Evolutionary conservation across 2,797 vertebrate genomes (phyloP).

Genomic region (Jordanella pulchra): DNA sequence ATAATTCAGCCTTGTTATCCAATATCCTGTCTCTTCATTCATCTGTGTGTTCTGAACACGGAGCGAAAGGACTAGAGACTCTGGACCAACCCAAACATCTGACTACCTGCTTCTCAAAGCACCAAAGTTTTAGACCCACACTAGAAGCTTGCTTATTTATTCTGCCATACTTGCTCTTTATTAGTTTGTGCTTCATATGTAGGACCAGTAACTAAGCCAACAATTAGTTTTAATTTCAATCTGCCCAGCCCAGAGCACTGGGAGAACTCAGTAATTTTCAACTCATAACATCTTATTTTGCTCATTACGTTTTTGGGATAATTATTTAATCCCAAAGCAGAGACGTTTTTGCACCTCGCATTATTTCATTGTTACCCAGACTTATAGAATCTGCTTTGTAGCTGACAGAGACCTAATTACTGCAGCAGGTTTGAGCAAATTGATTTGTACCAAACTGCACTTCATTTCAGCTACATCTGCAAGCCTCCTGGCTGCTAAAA

Average conservation of each 20-base stretch:
- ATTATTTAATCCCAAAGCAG: constrained; percentile 17
- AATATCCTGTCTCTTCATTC: constrained; percentile 74
- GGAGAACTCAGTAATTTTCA: neutral
- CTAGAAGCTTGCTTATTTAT: constrained; percentile 23
- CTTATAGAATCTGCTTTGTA: constrained; percentile 11
- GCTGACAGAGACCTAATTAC: constrained; percentile 24
- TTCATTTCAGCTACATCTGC: constrained; percentile 26
- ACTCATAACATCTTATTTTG: constrained; percentile 3
- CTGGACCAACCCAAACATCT: constrained; percentile 35
- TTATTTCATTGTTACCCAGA: constrained; percentile 18
- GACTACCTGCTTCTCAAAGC: constrained; percentile 32
- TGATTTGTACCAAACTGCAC: constrained; percentile 30
- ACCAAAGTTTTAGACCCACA: constrained; percentile 43
- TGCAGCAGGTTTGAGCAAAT: constrained; percentile 17
- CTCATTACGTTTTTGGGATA: neutral
- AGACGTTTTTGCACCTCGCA: constrained; percentile 13
- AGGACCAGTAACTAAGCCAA: neutral
- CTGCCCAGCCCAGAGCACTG: constrained; percentile 12
- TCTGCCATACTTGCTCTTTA: constrained; percentile 11
- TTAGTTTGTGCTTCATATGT: constrained; percentile 2
- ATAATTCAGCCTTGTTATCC: constrained; percentile 80
- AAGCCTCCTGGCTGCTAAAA: constrained; percentile 2
- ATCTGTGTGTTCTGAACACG: constrained; percentile 56
- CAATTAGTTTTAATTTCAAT: constrained; percentile 12
- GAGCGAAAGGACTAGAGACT: constrained; percentile 34